Percentiles rank a stretch among this genome's conserved stretches.
phyloP scores from a whole-genome alignment of 2,888 invertebrate genomes.

The Eupsilia transversa region DNA sequence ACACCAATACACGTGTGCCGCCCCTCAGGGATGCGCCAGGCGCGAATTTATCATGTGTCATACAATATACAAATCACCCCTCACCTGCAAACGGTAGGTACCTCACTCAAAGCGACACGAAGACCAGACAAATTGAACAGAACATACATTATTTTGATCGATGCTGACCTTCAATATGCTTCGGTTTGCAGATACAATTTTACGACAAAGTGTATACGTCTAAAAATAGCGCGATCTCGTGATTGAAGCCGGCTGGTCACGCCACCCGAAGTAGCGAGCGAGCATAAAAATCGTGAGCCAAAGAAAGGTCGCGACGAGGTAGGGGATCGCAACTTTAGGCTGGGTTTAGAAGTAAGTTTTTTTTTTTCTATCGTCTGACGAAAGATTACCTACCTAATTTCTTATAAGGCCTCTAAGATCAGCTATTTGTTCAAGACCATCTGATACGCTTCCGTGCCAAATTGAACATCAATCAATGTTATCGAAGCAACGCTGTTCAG shows the following conservation, averaged over 20 bases:
- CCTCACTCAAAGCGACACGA: conserved; percentile 7
- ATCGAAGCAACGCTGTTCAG: background rate
- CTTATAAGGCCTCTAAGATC: too few relatives aligned
- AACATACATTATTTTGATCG: conserved; percentile 63
- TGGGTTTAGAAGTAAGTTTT: conserved; percentile 5
- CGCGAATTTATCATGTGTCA: background rate
- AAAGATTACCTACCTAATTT: background rate
- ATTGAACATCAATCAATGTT: background rate
- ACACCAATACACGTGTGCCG: background rate
- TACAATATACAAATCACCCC: background rate
- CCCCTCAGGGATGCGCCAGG: too few relatives aligned
- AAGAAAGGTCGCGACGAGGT: conserved; percentile 59
- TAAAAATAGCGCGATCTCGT: conserved; percentile 79
- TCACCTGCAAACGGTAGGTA: background rate
- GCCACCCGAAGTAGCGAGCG: conserved; percentile 68
- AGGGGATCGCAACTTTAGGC: conserved; percentile 69
- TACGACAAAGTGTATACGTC: conserved; percentile 77
- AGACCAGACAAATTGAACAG: conserved; percentile 31
- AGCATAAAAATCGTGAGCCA: conserved; percentile 78
- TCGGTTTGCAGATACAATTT: conserved; percentile 72
- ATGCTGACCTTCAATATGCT: conserved; percentile 71
- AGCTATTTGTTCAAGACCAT: too few relatives aligned
- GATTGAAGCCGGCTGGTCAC: conserved; percentile 79
- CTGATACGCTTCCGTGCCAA: background rate
- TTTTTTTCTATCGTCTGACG: background rate